phyloP scores from a whole-genome alignment of 2,888 invertebrate species.

The Nephrotoma appendiculata region DNA sequence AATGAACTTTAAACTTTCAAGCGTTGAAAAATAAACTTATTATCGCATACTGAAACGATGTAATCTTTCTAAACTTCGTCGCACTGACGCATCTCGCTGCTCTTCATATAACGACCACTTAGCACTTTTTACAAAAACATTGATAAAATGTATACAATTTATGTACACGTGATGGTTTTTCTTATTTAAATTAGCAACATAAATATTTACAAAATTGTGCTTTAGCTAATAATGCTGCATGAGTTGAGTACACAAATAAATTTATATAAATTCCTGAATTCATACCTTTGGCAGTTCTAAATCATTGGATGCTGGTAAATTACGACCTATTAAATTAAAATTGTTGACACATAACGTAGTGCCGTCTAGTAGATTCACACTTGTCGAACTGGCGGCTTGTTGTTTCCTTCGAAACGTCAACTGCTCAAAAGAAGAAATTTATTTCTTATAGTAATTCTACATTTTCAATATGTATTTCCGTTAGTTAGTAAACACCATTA shows the following conservation, averaged over 20 bases:
- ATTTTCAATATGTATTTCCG: neutral
- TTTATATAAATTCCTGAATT: neutral
- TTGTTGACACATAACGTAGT: neutral
- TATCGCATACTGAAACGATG: neutral
- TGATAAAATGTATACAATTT: neutral
- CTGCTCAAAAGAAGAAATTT: neutral
- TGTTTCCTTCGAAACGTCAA: neutral
- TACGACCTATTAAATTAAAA: neutral
- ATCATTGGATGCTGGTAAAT: neutral
- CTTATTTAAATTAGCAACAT: neutral
- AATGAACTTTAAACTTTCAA: neutral
- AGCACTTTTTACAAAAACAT: neutral
- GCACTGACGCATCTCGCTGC: neutral
- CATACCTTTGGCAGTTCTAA: neutral
- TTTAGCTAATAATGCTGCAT: too few species aligned
- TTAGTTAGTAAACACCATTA: neutral
- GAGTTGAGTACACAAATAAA: too few species aligned
- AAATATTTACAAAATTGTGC: neutral
- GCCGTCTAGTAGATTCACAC: neutral
- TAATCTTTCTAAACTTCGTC: neutral
- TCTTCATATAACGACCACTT: neutral
- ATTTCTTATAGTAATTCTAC: neutral
- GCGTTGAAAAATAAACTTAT: neutral
- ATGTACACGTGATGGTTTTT: neutral
- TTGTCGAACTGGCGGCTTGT: neutral